phyloP scores from a whole-genome alignment of 2,113 vertebrate genomes.

The Entomyzon cyanotis region DNA sequence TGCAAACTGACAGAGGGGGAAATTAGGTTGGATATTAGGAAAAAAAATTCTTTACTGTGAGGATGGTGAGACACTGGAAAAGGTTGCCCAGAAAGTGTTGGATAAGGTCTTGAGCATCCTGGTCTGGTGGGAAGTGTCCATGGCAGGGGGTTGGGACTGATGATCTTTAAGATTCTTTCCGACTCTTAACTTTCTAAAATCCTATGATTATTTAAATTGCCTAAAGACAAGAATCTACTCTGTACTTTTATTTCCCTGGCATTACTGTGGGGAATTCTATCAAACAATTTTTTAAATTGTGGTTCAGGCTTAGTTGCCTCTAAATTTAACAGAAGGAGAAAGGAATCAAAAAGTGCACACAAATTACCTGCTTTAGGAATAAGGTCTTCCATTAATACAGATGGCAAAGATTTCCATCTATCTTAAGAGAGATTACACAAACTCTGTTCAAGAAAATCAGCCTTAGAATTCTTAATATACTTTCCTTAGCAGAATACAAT shows the following conservation, averaged over 20 bases:
- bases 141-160: too few species aligned
- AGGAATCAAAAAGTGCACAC: neutral
- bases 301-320: neutral
- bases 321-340: neutral
- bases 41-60: neutral
- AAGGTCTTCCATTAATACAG: neutral
- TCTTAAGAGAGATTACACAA: neutral
- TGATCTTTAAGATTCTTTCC: neutral
- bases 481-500: neutral
- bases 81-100: neutral
- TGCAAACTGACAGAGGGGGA: neutral
- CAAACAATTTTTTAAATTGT: neutral
- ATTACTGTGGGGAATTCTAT: neutral
- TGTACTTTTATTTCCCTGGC: neutral
- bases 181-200: neutral
- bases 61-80: neutral
- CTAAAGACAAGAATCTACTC: neutral
- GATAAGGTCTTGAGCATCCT: neutral
- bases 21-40: neutral
- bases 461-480: neutral
- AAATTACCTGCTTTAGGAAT: neutral
- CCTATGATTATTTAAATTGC: neutral
- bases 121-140: neutral
- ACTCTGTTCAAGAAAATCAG: neutral
- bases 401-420: neutral